Percentiles rank a stretch among this genome's conserved stretches.
Conservation (phyloP, 2,113 vertebrate genomes). For the Litocranius walleri region DNA sequence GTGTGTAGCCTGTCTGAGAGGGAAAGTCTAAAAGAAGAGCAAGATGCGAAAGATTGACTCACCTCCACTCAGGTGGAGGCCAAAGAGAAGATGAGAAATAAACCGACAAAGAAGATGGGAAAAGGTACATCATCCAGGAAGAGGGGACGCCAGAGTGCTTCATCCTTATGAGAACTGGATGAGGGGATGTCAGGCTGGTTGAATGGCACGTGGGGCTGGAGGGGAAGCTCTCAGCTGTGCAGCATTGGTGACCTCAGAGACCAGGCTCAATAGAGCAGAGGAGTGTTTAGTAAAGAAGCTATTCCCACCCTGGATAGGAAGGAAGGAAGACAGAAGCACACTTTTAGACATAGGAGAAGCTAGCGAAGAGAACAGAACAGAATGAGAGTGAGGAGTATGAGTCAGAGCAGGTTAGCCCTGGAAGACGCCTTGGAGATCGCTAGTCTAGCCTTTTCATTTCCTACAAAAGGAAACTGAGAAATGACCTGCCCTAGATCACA, state of each 20-base stretch:
- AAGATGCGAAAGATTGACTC: neutral
- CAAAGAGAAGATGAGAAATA: conserved; percentile 17
- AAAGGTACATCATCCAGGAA: neutral
- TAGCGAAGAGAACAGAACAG: neutral
- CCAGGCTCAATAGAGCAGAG: neutral
- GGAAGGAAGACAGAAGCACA: neutral
- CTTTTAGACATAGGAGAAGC: neutral
- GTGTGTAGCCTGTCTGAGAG: neutral
- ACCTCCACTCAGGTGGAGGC: neutral
- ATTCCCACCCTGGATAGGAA: neutral
- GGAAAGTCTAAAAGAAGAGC: neutral
- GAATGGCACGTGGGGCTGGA: neutral
- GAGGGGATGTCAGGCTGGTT: neutral
- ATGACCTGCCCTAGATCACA: neutral
- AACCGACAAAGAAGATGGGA: neutral
- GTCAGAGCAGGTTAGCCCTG: neutral
- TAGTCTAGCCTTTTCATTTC: neutral
- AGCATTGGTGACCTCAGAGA: neutral
- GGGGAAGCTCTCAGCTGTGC: neutral
- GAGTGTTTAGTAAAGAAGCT: neutral
- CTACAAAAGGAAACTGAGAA: neutral
- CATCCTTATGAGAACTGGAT: neutral
- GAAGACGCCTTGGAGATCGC: neutral
- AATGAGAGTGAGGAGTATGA: neutral
- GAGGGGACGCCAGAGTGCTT: neutral